phyloP scores from a whole-genome alignment of 23 tunicate species.

The Trididemnum miniatum region DNA sequence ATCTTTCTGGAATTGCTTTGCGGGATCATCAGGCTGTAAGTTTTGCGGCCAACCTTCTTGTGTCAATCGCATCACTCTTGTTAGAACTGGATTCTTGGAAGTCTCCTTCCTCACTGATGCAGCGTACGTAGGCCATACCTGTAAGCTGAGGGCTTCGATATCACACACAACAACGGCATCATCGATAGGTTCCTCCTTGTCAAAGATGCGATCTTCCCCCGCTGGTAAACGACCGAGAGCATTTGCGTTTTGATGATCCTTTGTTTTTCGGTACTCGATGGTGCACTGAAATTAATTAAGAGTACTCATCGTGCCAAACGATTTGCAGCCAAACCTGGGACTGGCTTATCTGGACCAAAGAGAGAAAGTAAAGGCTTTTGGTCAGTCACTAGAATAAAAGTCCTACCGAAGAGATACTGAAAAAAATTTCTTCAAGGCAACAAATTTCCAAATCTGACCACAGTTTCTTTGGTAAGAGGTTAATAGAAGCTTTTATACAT shows the following conservation, averaged over 20 bases:
- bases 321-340: too few species aligned
- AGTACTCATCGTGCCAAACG: too few species aligned
- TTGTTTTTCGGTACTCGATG: slow-evolving; percentile 15
- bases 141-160: slow-evolving; percentile 19
- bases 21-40: too few species aligned
- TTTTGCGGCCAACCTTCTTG: slow-evolving; percentile 30
- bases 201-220: slow-evolving; percentile 8
- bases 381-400: too few species aligned
- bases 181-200: neutral
- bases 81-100: slow-evolving; percentile 13
- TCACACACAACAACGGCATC: neutral
- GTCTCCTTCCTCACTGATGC: slow-evolving; percentile 9
- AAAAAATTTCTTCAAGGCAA: too few species aligned
- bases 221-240: slow-evolving; percentile 30
- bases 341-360: too few species aligned
- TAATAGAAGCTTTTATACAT: too few species aligned
- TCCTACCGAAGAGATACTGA: too few species aligned
- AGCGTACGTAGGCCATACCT: slow-evolving; percentile 6
- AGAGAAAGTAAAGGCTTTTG: too few species aligned
- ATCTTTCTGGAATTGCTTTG: too few species aligned
- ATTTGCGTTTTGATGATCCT: slow-evolving; percentile 31
- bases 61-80: slow-evolving; percentile 23
- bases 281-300: neutral
- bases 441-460: too few species aligned
- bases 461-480: too few species aligned